A percentile compares a stretch with the other conserved stretches of the same genome.
phyloP scores from a whole-genome alignment of 2,797 vertebrate genomes.

The Kryptolebias ocellatus region DNA sequence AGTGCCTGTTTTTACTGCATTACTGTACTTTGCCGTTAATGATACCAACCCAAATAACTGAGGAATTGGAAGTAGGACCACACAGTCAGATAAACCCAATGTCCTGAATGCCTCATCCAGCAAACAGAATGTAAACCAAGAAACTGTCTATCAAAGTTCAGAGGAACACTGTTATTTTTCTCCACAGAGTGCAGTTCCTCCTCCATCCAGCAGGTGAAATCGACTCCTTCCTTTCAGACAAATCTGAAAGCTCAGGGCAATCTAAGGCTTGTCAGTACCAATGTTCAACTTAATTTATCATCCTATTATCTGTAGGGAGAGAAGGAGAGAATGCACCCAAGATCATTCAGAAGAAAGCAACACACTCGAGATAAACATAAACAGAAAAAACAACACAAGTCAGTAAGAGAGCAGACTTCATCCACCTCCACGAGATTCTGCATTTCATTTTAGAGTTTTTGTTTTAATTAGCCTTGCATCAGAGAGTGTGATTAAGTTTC shows the following conservation, averaged over 20 bases:
- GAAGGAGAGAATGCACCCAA: conserved; percentile 24
- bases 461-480: conserved; percentile 32
- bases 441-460: conserved; percentile 41
- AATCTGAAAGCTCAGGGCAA: conserved; percentile 63
- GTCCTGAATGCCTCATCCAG: too few species aligned
- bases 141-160: conserved; percentile 29
- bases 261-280: conserved; percentile 72
- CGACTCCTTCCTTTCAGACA: conserved; percentile 46
- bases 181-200: conserved; percentile 33
- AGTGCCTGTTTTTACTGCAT: too few species aligned
- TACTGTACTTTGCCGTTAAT: too few species aligned
- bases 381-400: conserved; percentile 5
- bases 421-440: conserved; percentile 33
- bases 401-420: conserved; percentile 28
- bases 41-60: too few species aligned
- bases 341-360: conserved; percentile 39
- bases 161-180: conserved; percentile 21
- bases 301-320: conserved; percentile 62
- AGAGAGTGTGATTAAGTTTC: conserved; percentile 37
- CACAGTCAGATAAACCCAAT: conserved; percentile 1
- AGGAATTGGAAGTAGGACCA: neutral
- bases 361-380: conserved; percentile 16
- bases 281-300: conserved; percentile 77
- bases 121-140: conserved; percentile 2
- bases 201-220: conserved; percentile 39